Conservation (phyloP, 2,113 vertebrate genomes). For the Casuarius casuarius region DNA sequence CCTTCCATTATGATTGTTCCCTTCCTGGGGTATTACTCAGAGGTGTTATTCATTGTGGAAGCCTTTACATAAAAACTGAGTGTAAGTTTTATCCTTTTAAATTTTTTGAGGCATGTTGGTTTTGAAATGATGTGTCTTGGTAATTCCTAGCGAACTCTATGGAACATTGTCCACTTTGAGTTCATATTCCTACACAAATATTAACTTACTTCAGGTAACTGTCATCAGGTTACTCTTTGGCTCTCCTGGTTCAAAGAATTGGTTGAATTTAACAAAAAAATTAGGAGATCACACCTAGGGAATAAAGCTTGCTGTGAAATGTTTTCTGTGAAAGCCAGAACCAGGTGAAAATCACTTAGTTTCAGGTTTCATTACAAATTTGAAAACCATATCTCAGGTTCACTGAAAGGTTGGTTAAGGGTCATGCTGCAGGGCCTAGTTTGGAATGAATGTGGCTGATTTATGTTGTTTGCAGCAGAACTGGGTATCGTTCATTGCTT, state of each 20-base stretch:
- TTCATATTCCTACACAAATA: background rate
- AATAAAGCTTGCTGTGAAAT: slow-evolving; percentile 61
- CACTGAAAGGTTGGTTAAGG: slow-evolving; percentile 71
- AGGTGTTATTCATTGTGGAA: background rate
- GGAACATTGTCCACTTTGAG: background rate
- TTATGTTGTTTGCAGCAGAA: slow-evolving; percentile 54
- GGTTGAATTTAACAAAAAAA: slow-evolving; percentile 46
- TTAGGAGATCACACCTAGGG: slow-evolving; percentile 52
- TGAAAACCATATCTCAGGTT: slow-evolving; percentile 72
- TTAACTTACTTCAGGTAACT: background rate
- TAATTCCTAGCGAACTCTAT: background rate
- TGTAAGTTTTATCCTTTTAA: background rate
- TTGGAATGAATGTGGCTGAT: slow-evolving; percentile 66
- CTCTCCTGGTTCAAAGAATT: slow-evolving; percentile 1
- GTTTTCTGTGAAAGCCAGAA: slow-evolving; percentile 60
- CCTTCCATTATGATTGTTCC: background rate
- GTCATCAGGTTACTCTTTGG: background rate
- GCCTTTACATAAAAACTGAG: background rate
- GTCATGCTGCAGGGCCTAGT: slow-evolving; percentile 58
- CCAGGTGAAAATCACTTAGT: slow-evolving; percentile 73
- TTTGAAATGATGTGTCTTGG: background rate
- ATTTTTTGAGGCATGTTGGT: background rate
- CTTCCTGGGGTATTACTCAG: background rate
- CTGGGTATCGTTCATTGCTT: slow-evolving; percentile 52
- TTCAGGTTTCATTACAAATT: slow-evolving; percentile 74